These are phyloP conservation scores for Halesus radiatus DNA, from an alignment of 1,140 invertebrate species.

Conservation along the genomic window DNA sequence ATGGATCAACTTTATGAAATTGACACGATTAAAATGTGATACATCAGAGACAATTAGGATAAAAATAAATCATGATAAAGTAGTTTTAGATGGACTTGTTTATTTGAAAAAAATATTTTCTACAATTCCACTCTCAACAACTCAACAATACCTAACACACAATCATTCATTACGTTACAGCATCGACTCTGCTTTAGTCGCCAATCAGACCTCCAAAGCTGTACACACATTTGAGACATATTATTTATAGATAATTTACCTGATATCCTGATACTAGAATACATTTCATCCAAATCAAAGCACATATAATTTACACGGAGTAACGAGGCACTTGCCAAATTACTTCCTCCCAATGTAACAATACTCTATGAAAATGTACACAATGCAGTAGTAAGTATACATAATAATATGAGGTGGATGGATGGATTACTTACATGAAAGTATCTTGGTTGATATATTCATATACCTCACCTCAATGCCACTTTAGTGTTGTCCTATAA, in stretches of 20 bases:
- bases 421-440: too few relatives aligned
- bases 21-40: too few relatives aligned
- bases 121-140: conserved; percentile 47
- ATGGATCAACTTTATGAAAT: too few relatives aligned
- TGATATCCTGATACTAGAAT: not conserved
- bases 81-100: conserved; percentile 26
- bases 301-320: too few relatives aligned
- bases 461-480: conserved; percentile 30
- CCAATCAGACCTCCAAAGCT: not conserved
- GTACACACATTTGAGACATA: conserved; percentile 24
- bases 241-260: not conserved
- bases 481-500: conserved; percentile 32
- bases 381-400: not conserved
- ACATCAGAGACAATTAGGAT: not conserved
- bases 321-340: not conserved
- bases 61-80: conserved; percentile 20
- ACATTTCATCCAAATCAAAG: too few relatives aligned
- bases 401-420: too few relatives aligned
- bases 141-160: conserved; percentile 11
- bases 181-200: not conserved
- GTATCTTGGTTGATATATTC: not conserved
- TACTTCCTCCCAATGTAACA: not conserved
- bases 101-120: conserved; percentile 53
- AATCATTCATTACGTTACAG: conserved; percentile 27
- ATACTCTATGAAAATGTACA: conserved; percentile 1